Evolutionary conservation across 2,113 vertebrate species (phyloP).

Genomic region (Phrynosoma blainvillii): DNA sequence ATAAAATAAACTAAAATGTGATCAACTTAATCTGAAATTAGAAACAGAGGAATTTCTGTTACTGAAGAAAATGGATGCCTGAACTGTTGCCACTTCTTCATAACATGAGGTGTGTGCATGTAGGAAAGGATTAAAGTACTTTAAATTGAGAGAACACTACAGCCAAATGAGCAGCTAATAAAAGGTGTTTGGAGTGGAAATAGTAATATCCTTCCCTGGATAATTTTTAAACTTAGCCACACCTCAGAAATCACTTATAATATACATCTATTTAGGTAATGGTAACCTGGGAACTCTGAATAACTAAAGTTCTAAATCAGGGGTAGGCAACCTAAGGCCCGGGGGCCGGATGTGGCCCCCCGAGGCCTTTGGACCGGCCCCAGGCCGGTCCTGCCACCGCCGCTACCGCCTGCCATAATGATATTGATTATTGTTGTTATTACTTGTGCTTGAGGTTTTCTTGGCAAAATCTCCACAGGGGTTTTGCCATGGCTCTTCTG

Average conservation of each 20-base stretch:
- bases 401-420: too few species aligned
- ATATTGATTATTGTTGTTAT: too few species aligned
- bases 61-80: neutral
- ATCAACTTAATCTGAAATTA: neutral
- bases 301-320: neutral
- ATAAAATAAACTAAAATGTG: neutral
- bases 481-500: too few species aligned
- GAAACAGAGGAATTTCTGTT: neutral
- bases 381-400: too few species aligned
- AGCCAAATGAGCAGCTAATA: neutral
- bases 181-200: neutral
- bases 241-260: neutral
- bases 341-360: too few species aligned
- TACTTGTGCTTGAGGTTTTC: too few species aligned
- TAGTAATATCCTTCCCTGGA: neutral
- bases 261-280: neutral
- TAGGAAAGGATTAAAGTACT: neutral
- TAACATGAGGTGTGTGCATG: neutral
- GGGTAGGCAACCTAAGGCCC: too few species aligned
- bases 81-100: neutral
- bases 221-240: neutral
- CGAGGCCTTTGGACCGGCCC: too few species aligned
- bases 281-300: neutral
- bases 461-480: too few species aligned
- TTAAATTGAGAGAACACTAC: neutral